Evolutionary conservation across 2,888 invertebrate genomes (phyloP), one percentile per base, ranked within the genome.

Genomic region (Tenthredo scrophulariae): DNA sequence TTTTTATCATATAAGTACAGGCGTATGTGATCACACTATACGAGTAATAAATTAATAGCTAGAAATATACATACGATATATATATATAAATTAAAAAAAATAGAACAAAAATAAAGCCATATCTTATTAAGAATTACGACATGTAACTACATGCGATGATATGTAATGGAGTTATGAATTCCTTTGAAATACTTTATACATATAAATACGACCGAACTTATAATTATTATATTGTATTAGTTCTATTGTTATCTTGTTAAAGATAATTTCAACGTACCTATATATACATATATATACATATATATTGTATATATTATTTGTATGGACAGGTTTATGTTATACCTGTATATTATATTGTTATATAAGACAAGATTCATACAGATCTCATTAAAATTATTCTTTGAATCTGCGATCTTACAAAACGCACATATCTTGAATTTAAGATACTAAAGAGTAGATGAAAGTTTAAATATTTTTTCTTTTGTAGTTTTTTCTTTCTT

Each of bases 11-110:
- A 54, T 54, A 54, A 77, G 50, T 33, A n/a, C 54, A 54, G 54
- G 33, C 50, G 50, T 77, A 77, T 77, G 77, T 77, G 77, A 77
- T 77, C 54, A 77, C 50, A 77, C 74, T 74, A 77, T 77, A 77
- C 26, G 46, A 77, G 77, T 77, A 77, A 77, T 77, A 77, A 77
- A 50, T 33, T 77, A 77, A 77, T 54, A 77, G 50, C 18, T 77
- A 54, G 77, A 77, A n/a, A 74, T 67, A 65, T 33, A 67, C 33
- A 33, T 67, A 33, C 13, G 18, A 26, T 67, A 67, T 67, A 67
- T 54, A 43, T 77, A 50, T 72, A 46, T 54, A 18, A 29, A 29
- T 54, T n/a, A n/a, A n/a, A n/a, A n/a, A 50, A 50, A 29, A 80
- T 58, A 80, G 33, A 50, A 58, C 22, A 58, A 74, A 43, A 74